Base-by-base conservation (phyloP, 2,797 vertebrate species). In the Sebastes miniatus region DNA sequence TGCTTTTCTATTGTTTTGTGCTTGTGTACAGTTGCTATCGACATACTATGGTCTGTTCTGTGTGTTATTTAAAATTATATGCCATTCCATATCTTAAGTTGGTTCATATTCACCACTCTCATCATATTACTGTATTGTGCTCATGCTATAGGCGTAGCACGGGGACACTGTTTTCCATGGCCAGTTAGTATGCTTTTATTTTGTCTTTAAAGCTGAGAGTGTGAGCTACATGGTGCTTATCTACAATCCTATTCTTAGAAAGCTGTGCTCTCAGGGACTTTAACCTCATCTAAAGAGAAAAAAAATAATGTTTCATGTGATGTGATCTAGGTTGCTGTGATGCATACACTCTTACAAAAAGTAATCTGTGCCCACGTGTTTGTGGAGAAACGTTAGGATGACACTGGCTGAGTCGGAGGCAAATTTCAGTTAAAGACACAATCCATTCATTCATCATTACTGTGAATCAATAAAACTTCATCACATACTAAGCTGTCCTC, bases 391-490 rank as follows among this genome's bases (percentile, higher is more conserved):
- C 73, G 71, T 80, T 66, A 16, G 63, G 73, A 81, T 85, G 66
- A 91, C 90, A 90, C 90, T 91, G 89, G 89, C 89, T 87, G 77
- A 87, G 78, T 88, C 77, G 84, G 72, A 84, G 63, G 79, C 73
- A 76, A 80, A 76, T 84, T 83, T 86, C 67, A 83, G 67, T 81
- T 78, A 25, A 67, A 84, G 83, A 84, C 70, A 83, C 65, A 83
- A 88, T 80, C 65, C 86, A 87, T 90, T 91, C 92, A 92, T 93
- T 91, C 84, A 93, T 93, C 93, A 95, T 93, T 90, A 95, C 94
- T 95, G 94, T 95, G 95, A 95, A 95, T 95, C 92, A 95, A 95
- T 95, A 94, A 95, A 95, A 91, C 86, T 86, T 85, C 84, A 90
- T 92, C 92, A 92, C 87, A 90, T 81, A 89, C 84, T 77, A 84